phyloP scores from a whole-genome alignment of 2,888 invertebrate genomes.

The Corbicula japonica region DNA sequence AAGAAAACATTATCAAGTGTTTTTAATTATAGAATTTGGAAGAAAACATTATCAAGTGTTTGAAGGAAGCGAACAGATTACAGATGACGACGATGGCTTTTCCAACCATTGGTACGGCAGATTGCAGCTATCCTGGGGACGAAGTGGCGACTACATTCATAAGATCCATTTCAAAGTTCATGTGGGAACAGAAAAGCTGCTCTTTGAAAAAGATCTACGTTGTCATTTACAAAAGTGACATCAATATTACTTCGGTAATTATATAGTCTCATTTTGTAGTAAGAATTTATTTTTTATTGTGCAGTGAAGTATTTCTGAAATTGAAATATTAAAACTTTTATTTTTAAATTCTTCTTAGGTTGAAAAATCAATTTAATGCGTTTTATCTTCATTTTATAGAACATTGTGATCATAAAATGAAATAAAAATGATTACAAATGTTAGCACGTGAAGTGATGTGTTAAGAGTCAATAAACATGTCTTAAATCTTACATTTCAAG shows the following conservation, averaged over 20 bases:
- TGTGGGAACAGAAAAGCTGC: constrained; percentile 30
- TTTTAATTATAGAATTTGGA: constrained; percentile 25
- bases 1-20: too few species aligned
- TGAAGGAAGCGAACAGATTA: constrained; percentile 33
- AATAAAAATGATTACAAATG: too few species aligned
- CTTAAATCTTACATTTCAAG: too few species aligned
- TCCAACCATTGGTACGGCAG: constrained; percentile 53
- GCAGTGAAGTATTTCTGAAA: too few species aligned
- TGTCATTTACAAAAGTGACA: constrained; percentile 44
- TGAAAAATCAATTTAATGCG: too few species aligned
- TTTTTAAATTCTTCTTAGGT: too few species aligned
- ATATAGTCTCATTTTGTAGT: neutral
- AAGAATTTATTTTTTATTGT: neutral
- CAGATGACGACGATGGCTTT: constrained; percentile 39
- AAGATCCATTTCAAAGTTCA: constrained; percentile 42
- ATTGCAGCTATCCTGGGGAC: constrained; percentile 28
- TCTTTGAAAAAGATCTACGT: constrained; percentile 32
- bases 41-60: constrained; percentile 33
- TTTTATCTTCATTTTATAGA: too few species aligned
- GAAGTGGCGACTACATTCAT: constrained; percentile 43
- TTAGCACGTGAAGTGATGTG: too few species aligned
- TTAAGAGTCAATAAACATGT: too few species aligned
- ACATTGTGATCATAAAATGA: too few species aligned
- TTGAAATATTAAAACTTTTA: too few species aligned
- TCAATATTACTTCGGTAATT: constrained; percentile 37